Evolutionary conservation across 30 jellyfish, hydroid and myxozoan genomes (phyloP).

Genomic region (Nemopilema nomurai): DNA sequence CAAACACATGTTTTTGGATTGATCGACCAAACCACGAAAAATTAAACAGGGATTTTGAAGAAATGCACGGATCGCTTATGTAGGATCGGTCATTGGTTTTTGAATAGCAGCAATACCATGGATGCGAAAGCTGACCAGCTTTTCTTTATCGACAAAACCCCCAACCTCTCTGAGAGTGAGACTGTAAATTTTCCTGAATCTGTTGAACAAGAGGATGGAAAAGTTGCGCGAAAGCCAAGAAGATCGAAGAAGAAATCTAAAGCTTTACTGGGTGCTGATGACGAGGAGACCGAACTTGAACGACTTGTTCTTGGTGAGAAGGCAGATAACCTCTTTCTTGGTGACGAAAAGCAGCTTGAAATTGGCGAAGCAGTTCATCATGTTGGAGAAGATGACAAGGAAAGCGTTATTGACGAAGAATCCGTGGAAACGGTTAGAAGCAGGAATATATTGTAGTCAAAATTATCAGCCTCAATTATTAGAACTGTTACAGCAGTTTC

Average conservation of each 20-base stretch:
- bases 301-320: slow-evolving; percentile 49
- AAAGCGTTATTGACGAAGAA: background rate
- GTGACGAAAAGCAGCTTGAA: slow-evolving; percentile 8
- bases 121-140: slow-evolving; percentile 10
- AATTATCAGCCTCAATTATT: no score
- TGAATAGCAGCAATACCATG: slow-evolving; percentile 1
- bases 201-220: background rate
- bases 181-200: background rate
- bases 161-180: background rate
- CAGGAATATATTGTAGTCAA: background rate
- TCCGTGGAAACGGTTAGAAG: background rate
- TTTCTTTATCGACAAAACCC: slow-evolving; percentile 41
- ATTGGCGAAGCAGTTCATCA: background rate
- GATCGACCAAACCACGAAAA: no score
- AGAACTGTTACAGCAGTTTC: no score
- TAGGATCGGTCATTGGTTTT: no score
- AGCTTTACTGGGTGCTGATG: slow-evolving; percentile 35
- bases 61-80: no score
- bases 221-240: background rate
- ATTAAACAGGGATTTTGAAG: no score
- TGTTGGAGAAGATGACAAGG: background rate
- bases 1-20: no score
- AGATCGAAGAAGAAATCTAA: background rate
- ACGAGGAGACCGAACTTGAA: slow-evolving; percentile 57
- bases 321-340: slow-evolving; percentile 30